These are phyloP conservation scores for Galeruca laticollis DNA, from an alignment of 2,888 invertebrate genomes.

Conservation along the genomic window DNA sequence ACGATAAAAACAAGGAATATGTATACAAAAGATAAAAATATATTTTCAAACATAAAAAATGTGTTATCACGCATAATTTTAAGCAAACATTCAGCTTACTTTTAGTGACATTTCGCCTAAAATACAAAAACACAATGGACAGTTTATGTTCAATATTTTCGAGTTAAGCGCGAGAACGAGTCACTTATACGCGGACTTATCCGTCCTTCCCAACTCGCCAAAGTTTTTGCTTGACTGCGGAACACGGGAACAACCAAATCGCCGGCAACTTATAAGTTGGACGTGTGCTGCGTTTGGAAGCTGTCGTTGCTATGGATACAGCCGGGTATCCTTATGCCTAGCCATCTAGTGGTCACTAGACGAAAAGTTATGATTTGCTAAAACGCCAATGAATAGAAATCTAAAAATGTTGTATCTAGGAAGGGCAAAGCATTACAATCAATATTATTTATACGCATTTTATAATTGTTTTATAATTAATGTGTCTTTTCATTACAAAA, in stretches of 20 bases:
- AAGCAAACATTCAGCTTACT: conserved; percentile 25
- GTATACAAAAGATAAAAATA: conserved; percentile 20
- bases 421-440: background rate
- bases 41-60: conserved; percentile 10
- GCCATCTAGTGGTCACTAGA: conserved; percentile 47
- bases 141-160: conserved; percentile 23
- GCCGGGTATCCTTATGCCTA: conserved; percentile 53
- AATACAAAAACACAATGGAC: conserved; percentile 17
- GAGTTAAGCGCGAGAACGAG: conserved; percentile 18
- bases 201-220: conserved; percentile 26
- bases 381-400: background rate
- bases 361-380: background rate
- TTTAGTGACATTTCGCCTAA: conserved; percentile 22
- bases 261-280: conserved; percentile 39
- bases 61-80: conserved; percentile 8
- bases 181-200: conserved; percentile 33
- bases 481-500: too few relatives aligned
- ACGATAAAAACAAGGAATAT: conserved; percentile 18
- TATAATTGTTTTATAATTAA: background rate
- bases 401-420: background rate
- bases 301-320: conserved; percentile 57
- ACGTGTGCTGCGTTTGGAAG: conserved; percentile 53
- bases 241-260: conserved; percentile 36
- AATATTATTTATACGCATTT: background rate
- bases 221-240: conserved; percentile 48